Conservation (phyloP, 2,888 invertebrate genomes). For the Dynastes grantii region DNA sequence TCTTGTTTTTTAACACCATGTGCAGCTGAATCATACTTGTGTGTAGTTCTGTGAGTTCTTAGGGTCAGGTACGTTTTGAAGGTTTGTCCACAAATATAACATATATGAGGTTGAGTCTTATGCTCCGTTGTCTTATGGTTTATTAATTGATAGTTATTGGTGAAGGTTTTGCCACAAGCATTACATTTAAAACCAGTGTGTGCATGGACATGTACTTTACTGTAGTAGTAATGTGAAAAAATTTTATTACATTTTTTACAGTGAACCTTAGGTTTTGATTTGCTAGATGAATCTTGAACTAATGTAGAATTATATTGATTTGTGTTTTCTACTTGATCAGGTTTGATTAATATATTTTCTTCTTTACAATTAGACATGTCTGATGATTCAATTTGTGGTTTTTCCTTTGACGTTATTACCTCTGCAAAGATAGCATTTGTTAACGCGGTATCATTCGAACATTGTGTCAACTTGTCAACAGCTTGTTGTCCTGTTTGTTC, state of each 20-base stretch:
- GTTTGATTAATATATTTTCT: no score
- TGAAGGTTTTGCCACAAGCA: neutral
- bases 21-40: no score
- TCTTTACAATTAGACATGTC: neutral
- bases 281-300: neutral
- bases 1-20: no score
- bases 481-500: no score
- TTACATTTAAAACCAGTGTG: neutral
- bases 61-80: neutral
- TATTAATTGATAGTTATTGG: neutral
- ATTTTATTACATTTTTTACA: conserved; percentile 1
- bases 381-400: neutral
- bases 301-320: neutral
- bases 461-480: no score
- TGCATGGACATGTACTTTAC: neutral
- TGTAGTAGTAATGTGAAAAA: neutral
- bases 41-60: no score
- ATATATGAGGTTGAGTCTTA: neutral
- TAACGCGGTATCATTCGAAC: neutral
- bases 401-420: neutral
- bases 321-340: no score
- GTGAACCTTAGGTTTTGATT: neutral
- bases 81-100: neutral
- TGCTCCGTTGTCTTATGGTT: neutral
- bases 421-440: neutral